These are phyloP conservation scores for Excalfactoria chinensis DNA, from an alignment of 2,113 vertebrate genomes.

Conservation along the genomic window DNA sequence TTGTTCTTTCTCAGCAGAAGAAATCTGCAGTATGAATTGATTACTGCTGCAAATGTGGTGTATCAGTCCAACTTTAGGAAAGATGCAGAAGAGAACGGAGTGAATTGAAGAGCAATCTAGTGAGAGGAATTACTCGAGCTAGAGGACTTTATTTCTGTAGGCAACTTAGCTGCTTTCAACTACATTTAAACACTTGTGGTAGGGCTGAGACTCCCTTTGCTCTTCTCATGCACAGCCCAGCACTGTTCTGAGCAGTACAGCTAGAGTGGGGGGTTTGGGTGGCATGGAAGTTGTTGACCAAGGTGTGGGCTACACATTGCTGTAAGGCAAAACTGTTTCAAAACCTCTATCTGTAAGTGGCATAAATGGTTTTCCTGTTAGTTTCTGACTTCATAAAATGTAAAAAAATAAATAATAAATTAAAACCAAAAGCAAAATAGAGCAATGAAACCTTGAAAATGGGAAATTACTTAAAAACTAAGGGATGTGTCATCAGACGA, in stretches of 20 bases:
- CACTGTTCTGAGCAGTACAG: not conserved
- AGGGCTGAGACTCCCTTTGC: not conserved
- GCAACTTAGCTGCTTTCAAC: not conserved
- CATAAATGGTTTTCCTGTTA: not conserved
- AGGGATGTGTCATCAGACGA: not conserved
- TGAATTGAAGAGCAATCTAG: not conserved
- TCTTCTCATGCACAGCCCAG: rapidly evolving
- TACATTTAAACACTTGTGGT: not conserved
- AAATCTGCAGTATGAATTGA: not conserved
- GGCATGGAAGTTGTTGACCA: rapidly evolving
- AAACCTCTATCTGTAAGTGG: not conserved
- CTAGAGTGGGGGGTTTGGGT: rapidly evolving
- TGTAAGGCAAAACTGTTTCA: not conserved
- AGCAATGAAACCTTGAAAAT: not conserved
- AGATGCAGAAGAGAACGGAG: not conserved
- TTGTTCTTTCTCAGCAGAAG: not conserved
- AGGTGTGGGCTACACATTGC: not conserved
- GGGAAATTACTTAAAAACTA: not conserved
- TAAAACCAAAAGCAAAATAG: not conserved
- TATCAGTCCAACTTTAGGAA: not conserved
- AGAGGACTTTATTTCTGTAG: not conserved
- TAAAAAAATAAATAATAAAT: too few relatives aligned
- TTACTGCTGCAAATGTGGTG: not conserved
- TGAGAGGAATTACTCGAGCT: not conserved
- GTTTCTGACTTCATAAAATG: not conserved